Evolutionary conservation across 2,797 vertebrate species (phyloP).

Genomic region (Pangasius krempfi): DNA sequence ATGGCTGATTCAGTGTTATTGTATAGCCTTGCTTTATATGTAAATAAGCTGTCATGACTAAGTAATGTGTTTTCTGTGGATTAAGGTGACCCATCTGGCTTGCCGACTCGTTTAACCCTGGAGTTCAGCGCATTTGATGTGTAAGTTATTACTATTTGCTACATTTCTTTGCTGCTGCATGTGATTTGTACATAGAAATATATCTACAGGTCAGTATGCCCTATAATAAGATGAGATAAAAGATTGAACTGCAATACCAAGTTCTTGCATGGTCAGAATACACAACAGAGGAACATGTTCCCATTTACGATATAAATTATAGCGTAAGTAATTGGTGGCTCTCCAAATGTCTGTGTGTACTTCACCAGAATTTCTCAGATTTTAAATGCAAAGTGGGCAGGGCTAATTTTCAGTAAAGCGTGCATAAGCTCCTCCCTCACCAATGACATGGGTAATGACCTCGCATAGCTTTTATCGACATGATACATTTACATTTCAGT

Average conservation of each 20-base stretch:
- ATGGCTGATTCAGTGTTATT: neutral
- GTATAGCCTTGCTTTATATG: neutral
- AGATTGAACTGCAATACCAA: neutral
- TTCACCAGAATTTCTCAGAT: neutral
- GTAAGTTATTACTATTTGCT: slow-evolving; percentile 76
- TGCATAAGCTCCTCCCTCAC: neutral
- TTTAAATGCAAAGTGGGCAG: neutral
- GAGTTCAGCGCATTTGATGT: slow-evolving; percentile 96
- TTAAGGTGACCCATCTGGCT: slow-evolving; percentile 86
- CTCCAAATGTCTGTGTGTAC: neutral
- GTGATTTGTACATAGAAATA: neutral
- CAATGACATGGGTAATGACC: neutral
- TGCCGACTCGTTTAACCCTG: slow-evolving; percentile 92
- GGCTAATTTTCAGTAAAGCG: neutral
- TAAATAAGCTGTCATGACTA: slow-evolving; percentile 22
- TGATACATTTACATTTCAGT: too few relatives aligned
- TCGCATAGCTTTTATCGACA: neutral
- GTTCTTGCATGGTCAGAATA: neutral
- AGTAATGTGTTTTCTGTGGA: slow-evolving; percentile 48
- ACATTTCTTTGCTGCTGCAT: neutral
- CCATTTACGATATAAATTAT: neutral
- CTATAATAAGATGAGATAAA: neutral
- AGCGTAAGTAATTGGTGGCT: neutral
- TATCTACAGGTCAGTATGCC: neutral
- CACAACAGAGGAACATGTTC: neutral